These are phyloP conservation scores for Silurus glanis DNA, from an alignment of 2,113 vertebrate species.

Conservation along the genomic window DNA sequence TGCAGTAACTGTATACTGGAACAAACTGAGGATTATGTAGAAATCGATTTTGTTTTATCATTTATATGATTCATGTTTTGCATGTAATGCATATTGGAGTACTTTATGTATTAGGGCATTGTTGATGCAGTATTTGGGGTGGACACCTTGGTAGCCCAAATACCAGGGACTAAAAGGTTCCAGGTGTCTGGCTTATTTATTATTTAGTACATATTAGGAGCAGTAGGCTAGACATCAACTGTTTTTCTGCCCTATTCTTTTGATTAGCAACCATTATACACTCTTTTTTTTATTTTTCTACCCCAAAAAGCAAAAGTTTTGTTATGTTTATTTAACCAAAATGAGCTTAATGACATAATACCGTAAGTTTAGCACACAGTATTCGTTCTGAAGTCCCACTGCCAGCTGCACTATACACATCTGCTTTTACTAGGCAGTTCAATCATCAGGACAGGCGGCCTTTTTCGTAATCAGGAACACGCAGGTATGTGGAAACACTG, in stretches of 20 bases:
- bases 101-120: neutral
- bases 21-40: neutral
- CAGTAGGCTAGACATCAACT: neutral
- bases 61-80: neutral
- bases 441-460: neutral
- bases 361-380: neutral
- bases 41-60: neutral
- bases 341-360: neutral
- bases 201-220: neutral
- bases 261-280: neutral
- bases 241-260: neutral
- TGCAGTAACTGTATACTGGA: neutral
- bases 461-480: neutral
- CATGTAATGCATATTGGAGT: neutral
- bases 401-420: neutral
- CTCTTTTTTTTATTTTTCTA: neutral
- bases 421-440: neutral
- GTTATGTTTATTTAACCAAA: neutral
- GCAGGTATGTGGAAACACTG: neutral
- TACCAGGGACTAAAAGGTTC: neutral
- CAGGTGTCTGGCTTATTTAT: neutral
- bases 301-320: neutral
- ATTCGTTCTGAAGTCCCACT: neutral
- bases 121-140: neutral
- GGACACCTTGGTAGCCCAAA: neutral